Evolutionary conservation across 2,888 invertebrate genomes (phyloP), one percentile per base, ranked within the genome.

Genomic region (Lycaena phlaeas): DNA sequence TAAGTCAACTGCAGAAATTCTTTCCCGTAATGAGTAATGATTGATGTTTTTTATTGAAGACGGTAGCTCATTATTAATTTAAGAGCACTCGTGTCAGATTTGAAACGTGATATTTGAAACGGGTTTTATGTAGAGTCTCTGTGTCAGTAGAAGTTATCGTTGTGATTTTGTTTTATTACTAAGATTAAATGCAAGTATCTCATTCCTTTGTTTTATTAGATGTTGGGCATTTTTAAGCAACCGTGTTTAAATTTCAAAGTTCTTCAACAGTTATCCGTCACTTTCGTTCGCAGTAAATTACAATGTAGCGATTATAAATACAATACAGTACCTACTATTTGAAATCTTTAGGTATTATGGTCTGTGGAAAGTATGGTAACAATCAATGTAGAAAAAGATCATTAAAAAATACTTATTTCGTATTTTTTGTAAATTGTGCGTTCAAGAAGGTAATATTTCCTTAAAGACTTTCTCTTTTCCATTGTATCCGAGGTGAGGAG

Each of bases 401-500:
- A 38, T 28, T 28, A 18, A 38, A 28, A 29, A 40, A 47, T 38
- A 46, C 30, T 42, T 36, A 42, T 46, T 44, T 29, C 29, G 40
- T 37, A 40, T 46, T 34, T 51, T 51, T 51, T 46, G 50, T 43
- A 42, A 46, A 44, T 47, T 45, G 43, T 59, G 56, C 61, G 60
- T 60, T 52, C 53, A 55, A 54, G 56, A 57, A 51, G 57, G 54
- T 61, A 59, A 59, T 69, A 64, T 74, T 68, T 69, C 69, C 66
- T 64, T 49, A 50, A 49, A 59, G 53, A 77, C 79, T 81, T 79
- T 79, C 81, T 77, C 79, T 66, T 67, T 65, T 50, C 70, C 75
- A 75, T 78, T 79, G 79, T 77, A 67, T 64, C 62, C 50, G 59
- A 67, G 70, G 77, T 79, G 76, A 73, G 64, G 68, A 66, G 60